Evolutionary conservation across 2,113 vertebrate genomes (phyloP).

Genomic region (Grammomys dolichurus): DNA sequence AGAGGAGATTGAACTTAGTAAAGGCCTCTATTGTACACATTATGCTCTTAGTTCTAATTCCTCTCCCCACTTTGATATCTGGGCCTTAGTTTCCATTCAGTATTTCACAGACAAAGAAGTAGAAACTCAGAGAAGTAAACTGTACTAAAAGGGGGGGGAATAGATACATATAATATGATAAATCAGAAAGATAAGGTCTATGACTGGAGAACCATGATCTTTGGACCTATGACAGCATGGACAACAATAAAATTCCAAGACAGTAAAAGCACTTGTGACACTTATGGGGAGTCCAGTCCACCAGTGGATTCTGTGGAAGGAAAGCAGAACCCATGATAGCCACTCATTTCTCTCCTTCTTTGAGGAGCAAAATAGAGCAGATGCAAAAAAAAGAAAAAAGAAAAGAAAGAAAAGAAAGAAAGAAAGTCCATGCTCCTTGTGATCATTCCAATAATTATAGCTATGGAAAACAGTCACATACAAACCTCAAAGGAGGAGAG

Average conservation of each 20-base stretch:
- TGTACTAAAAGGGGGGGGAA: neutral
- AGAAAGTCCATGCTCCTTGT: neutral
- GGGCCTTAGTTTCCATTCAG: neutral
- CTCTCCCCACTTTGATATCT: neutral
- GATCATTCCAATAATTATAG: neutral
- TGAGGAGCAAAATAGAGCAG: slow-evolving; percentile 1
- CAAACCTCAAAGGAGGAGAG: neutral
- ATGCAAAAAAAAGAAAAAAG: no score
- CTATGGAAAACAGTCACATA: neutral
- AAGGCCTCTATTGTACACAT: neutral
- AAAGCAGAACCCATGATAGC: neutral
- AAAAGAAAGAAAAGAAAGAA: neutral
- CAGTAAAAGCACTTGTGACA: neutral
- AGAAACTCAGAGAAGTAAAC: neutral
- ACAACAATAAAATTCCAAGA: neutral
- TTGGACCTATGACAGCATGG: neutral
- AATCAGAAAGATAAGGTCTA: neutral
- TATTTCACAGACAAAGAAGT: neutral
- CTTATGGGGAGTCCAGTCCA: neutral
- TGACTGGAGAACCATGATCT: neutral
- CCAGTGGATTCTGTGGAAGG: neutral
- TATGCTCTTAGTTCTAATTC: neutral
- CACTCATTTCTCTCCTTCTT: neutral
- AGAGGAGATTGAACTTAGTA: neutral
- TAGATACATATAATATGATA: neutral